A percentile compares a stretch with the other conserved stretches of the same genome.
phyloP scores from a whole-genome alignment of 2,797 vertebrate species.

The Lagodon rhomboides region DNA sequence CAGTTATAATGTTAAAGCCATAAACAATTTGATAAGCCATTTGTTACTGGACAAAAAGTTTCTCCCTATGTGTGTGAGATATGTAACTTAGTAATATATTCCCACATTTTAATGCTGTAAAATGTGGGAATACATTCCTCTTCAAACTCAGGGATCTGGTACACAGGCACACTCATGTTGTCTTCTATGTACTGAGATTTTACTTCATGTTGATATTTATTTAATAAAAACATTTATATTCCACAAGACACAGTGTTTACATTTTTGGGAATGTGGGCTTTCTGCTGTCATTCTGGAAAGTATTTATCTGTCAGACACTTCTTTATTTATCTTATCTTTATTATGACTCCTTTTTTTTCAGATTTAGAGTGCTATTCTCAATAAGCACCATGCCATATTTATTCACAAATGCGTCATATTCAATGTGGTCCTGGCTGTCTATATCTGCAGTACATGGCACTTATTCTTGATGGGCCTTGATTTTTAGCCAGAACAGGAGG shows the following conservation, averaged over 20 bases:
- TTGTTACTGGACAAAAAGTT: slow-evolving; percentile 4
- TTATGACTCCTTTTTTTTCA: not conserved
- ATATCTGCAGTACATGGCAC: not conserved
- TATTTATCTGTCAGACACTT: not conserved
- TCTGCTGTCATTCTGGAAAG: accelerated
- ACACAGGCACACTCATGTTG: not conserved
- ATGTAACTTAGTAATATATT: not conserved
- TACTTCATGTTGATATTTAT: slow-evolving; percentile 68
- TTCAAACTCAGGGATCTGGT: slow-evolving; percentile 57
- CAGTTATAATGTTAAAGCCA: slow-evolving; percentile 40
- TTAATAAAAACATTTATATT: slow-evolving; percentile 60
- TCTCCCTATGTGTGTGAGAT: slow-evolving; percentile 3
- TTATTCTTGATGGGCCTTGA: not conserved
- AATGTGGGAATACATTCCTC: slow-evolving; percentile 21
- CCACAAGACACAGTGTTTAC: not conserved
- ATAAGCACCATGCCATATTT: not conserved
- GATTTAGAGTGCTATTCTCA: not conserved
- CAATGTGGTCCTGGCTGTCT: too few species aligned
- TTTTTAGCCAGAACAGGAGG: too few species aligned
- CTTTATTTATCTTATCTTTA: too few species aligned
- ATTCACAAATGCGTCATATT: not conserved
- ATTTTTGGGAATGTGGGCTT: not conserved
- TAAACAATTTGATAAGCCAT: slow-evolving; percentile 33
- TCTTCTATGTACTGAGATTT: slow-evolving; percentile 28
- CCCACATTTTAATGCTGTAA: slow-evolving; percentile 17